Percentiles rank a stretch among this genome's conserved stretches.
Conservation (phyloP, 1,140 invertebrate species). For the Drosophila takahashii region DNA sequence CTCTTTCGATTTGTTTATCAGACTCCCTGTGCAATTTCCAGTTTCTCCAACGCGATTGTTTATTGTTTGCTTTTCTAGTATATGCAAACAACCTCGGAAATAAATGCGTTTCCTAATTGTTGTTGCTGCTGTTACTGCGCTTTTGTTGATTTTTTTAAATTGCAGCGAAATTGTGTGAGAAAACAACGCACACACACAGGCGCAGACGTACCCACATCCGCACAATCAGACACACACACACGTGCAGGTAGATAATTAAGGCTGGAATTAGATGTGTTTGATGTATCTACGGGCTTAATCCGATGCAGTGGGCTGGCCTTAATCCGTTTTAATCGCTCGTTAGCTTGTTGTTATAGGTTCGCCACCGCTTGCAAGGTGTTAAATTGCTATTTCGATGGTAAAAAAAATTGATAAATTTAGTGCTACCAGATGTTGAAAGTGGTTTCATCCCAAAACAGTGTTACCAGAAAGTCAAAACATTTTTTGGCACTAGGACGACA, state of each 20-base stretch:
- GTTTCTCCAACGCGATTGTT: constrained; percentile 1
- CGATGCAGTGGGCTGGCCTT: constrained; percentile 6
- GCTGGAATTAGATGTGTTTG: constrained; percentile 11
- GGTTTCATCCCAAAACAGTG: background rate
- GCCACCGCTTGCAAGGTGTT: constrained; percentile 8
- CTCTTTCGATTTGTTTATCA: constrained; percentile 16
- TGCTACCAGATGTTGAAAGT: background rate
- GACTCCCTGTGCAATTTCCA: constrained; percentile 8
- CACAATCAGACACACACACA: constrained; percentile 11
- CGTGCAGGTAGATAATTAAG: constrained; percentile 20
- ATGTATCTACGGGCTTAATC: background rate
- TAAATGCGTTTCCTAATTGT: constrained; percentile 41
- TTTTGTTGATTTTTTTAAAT: constrained; percentile 54
- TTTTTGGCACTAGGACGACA: no score
- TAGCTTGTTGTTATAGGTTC: constrained; percentile 5
- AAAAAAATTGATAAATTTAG: constrained; percentile 25
- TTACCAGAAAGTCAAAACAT: background rate
- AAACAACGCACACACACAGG: constrained; percentile 53
- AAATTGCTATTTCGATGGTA: constrained; percentile 49
- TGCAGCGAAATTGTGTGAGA: constrained; percentile 56
- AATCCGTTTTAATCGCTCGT: constrained; percentile 1
- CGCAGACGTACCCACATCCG: constrained; percentile 3
- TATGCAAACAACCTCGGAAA: constrained; percentile 36
- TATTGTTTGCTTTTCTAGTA: constrained; percentile 14
- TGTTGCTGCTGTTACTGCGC: constrained; percentile 31